phyloP scores from a whole-genome alignment of 1,140 invertebrate genomes.

The Kradibia gibbosae region DNA sequence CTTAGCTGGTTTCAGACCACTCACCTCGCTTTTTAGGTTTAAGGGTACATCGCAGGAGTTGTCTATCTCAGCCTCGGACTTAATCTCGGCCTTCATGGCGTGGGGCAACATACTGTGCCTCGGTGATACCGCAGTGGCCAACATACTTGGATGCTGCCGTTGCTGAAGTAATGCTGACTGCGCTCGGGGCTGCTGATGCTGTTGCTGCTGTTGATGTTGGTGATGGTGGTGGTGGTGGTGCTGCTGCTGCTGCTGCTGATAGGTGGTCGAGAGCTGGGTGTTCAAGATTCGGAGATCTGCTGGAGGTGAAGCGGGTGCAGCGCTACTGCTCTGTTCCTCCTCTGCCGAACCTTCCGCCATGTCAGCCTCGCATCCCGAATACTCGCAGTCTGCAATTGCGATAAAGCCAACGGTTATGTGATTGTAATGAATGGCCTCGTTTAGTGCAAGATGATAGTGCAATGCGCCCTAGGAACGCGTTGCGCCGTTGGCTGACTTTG shows the following conservation, averaged over 20 bases:
- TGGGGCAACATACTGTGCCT: conserved; percentile 69
- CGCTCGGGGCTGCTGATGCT: conserved; percentile 61
- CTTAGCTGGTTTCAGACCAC: conserved; percentile 33
- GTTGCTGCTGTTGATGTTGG: conserved; percentile 66
- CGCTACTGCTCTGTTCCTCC: conserved; percentile 73
- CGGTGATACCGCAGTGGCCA: conserved; percentile 69
- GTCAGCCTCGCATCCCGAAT: conserved; percentile 73
- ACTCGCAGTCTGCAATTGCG: conserved; percentile 66
- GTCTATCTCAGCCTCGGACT: conserved; percentile 68
- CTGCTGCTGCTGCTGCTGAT: conserved; percentile 67
- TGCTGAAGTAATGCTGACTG: conserved; percentile 65
- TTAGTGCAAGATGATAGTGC: neutral
- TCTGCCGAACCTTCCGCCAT: conserved; percentile 74
- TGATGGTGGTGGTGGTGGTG: conserved; percentile 66
- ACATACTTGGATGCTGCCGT: conserved; percentile 70
- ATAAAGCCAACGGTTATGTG: neutral
- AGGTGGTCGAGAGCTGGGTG: conserved; percentile 68
- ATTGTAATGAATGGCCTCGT: neutral
- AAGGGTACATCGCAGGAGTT: conserved; percentile 70
- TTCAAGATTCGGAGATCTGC: conserved; percentile 71
- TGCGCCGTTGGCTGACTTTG: neutral
- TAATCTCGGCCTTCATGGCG: conserved; percentile 66
- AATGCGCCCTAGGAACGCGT: too few relatives aligned
- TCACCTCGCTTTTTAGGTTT: conserved; percentile 73
- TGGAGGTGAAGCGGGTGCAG: conserved; percentile 71